Conservation (phyloP, 2,888 invertebrate genomes). For the Metopia argyrocephala region DNA sequence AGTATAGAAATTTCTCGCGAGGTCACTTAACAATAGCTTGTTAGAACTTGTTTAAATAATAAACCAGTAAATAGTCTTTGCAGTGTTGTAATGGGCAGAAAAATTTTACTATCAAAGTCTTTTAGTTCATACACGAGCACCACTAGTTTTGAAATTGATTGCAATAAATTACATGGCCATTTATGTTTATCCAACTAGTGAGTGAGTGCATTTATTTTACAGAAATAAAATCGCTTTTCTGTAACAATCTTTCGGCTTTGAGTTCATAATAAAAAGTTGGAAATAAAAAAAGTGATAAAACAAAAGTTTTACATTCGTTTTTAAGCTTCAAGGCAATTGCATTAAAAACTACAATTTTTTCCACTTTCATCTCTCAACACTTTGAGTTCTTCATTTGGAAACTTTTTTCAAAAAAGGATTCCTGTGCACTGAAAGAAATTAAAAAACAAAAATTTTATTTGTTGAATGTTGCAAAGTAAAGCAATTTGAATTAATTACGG, state of each 20-base stretch:
- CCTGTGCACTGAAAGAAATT: background rate
- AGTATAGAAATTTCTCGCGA: too few relatives aligned
- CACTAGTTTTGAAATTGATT: too few relatives aligned
- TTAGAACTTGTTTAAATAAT: too few relatives aligned
- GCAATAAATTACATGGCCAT: too few relatives aligned
- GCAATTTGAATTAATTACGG: background rate
- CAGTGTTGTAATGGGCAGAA: too few relatives aligned
- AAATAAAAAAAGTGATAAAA: conserved; percentile 12
- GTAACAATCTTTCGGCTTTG: conserved; percentile 19
- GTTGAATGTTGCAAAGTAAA: background rate
- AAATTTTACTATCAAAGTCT: too few relatives aligned
- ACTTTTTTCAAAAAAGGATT: conserved; percentile 14
- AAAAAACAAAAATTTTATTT: background rate
- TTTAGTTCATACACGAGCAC: too few relatives aligned
- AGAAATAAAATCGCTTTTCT: background rate
- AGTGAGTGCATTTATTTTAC: background rate
- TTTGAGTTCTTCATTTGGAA: conserved; percentile 28
- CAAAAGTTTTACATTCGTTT: conserved; percentile 36
- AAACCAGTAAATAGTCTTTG: too few relatives aligned
- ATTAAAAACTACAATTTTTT: conserved; percentile 29
- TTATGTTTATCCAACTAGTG: background rate
- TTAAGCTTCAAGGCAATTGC: conserved; percentile 27
- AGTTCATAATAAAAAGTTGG: background rate
- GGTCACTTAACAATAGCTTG: too few relatives aligned
- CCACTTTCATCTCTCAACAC: conserved; percentile 37